Base-by-base conservation (phyloP, 2,797 vertebrate species). In the Cercopithecus diana region DNA sequence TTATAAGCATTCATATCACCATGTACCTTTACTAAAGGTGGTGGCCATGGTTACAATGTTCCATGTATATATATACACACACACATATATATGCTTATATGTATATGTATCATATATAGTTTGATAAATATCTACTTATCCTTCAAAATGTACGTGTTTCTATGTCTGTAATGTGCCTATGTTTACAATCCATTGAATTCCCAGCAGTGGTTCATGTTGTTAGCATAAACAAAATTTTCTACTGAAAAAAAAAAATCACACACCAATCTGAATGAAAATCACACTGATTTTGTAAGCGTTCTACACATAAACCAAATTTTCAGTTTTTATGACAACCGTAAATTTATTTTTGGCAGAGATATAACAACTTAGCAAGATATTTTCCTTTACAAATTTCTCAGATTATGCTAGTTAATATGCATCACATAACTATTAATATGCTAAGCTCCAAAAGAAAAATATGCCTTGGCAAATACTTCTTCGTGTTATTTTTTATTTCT, bases 321-420 rank as follows among this genome's bases (percentile, higher is more conserved):
- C 76, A 92, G 28, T 45, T 55, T 36, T 92, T 28, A 85, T 26
- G 22, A 55, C 17, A 93, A 79, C 14, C 81, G 33, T 39, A 72
- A 7, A 24, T 92, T 96, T 86, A 93, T 75, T 95, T 96, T 61
- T 55, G 39, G 24, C 33, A 43, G 5, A 79, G 14, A 83, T 39
- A 73, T n/a, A 80, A 70, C 52, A 19, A 94, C 19, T 50, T n/a
- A 88, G 8, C 11, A 80, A 92, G 30, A 41, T 82, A 86, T 50
- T 86, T 93, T 93, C 50, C 43, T 88, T 95, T 77, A 64, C 22
- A 86, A 72, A 92, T 77, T 70, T 88, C 9, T 93, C 73, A 93
- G 19, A 82, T 81, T 57, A 84, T 84, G 4, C n/a, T 67, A 79
- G 19, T 73, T 94, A 88, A 36, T 39, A 86, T 90, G 5, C 2